Evolutionary conservation across 2,888 invertebrate genomes (phyloP), one percentile per base, ranked within the genome.

Genomic region (Drosophila picticornis): DNA sequence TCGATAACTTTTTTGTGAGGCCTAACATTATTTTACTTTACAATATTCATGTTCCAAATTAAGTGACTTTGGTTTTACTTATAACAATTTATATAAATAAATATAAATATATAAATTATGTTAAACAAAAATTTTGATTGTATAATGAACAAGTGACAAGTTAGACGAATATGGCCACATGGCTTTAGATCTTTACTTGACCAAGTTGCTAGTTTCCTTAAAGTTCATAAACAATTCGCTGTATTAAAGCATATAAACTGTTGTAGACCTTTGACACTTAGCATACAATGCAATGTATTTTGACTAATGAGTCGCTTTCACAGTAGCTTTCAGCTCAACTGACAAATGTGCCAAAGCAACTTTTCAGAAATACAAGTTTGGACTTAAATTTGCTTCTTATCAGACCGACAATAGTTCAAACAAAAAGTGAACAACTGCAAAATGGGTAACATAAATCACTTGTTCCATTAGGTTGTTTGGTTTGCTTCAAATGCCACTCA

Each of bases 381-480:
- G 51, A 25, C 10, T 34, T 13, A 13, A 32, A 50, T 40, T 51
- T 6, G n/a, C 31, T 25, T 48, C 38, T 66, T 57, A 53, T 53
- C 59, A 10, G 32, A 4, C 34, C 16, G 27, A n/a, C 16, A 58
- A 32, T 38, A 66, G 60, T 43, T 50, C 32, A 46, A 40, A 46
- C 34, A 52, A 32, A 27, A 48, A 22, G 11, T 36, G 10, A 31
- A 52, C 13, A 29, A 25, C 19, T 31, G 27, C 22, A 19, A 62
- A 29, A 29, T 9, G 40, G 19, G 61, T 56, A 56, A 72, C 13
- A 48, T 40, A 48, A 75, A 69, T 68, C 50, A 62, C 38, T 57
- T 62, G 38, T 22, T 19, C 22, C 7, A 46, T 58, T 51, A 55
- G 31, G 10, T 22, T 27, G 55, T 27, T 27, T 25, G 40, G 22